Evolutionary conservation across 2,113 vertebrate species (phyloP).

Genomic region (Indicator indicator): DNA sequence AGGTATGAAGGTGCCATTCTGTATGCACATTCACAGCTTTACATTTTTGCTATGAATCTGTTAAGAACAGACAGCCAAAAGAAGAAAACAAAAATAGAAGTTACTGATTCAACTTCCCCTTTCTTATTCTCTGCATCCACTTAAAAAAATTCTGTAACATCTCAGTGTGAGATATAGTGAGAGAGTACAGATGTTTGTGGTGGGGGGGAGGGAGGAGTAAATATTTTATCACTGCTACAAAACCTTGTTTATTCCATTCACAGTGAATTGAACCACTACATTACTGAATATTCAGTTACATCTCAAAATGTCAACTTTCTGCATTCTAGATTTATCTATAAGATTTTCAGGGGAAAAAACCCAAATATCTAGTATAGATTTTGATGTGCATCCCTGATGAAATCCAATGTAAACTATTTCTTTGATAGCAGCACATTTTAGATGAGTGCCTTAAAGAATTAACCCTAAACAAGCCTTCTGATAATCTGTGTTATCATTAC

Average conservation of each 20-base stretch:
- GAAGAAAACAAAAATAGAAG: background rate
- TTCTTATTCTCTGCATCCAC: background rate
- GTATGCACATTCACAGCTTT: background rate
- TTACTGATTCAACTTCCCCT: background rate
- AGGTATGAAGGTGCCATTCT: background rate
- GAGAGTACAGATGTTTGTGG: no score
- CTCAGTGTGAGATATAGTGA: background rate
- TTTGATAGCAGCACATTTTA: background rate
- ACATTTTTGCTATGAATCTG: background rate
- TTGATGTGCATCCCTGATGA: background rate
- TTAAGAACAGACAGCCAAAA: background rate
- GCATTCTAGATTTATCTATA: background rate
- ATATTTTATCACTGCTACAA: background rate
- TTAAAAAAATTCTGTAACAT: background rate
- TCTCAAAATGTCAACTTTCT: background rate
- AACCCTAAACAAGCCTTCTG: background rate
- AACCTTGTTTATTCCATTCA: background rate
- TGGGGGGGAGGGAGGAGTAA: no score
- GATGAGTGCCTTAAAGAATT: background rate
- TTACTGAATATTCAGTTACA: background rate
- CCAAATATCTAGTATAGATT: background rate
- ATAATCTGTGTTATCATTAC: background rate
- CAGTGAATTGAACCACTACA: background rate
- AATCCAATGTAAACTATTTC: background rate
- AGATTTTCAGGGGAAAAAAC: rapidly evolving